Conservation (phyloP, 1,140 invertebrate species). For the Steinernema khuongi region DNA sequence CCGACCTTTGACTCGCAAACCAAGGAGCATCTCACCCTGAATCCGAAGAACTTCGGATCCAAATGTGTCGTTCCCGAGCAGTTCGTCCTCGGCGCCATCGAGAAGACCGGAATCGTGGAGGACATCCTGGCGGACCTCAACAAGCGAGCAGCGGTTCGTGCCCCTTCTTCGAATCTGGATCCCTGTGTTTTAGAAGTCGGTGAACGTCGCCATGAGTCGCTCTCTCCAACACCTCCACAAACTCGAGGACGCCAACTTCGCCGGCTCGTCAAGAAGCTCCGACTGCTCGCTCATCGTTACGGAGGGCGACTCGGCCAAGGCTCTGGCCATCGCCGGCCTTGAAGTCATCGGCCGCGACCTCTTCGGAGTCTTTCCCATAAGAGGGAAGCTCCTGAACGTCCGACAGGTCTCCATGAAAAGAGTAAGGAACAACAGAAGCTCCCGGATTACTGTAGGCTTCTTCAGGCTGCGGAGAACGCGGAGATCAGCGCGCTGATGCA, state of each 20-base stretch:
- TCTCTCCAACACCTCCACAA: constrained; percentile 84
- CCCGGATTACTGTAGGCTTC: constrained; percentile 20
- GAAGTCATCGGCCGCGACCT: constrained; percentile 86
- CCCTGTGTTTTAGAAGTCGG: constrained; percentile 52
- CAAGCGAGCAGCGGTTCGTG: constrained; percentile 72
- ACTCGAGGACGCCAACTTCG: constrained; percentile 93
- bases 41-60: constrained; percentile 87
- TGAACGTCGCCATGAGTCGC: constrained; percentile 67
- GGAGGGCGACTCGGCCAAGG: constrained; percentile 98
- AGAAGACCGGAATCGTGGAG: constrained; percentile 87
- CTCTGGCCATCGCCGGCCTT: constrained; percentile 86
- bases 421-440: constrained; percentile 54
- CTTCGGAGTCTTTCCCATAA: constrained; percentile 91
- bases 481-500: constrained; percentile 95
- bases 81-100: constrained; percentile 70
- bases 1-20: constrained; percentile 98
- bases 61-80: constrained; percentile 82
- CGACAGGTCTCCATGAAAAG: constrained; percentile 90
- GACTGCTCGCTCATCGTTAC: constrained; percentile 93
- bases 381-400: constrained; percentile 94
- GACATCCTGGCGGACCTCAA: constrained; percentile 82
- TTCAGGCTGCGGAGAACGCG: constrained; percentile 83
- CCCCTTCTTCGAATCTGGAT: constrained; percentile 49
- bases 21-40: constrained; percentile 88
- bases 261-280: constrained; percentile 74